Conservation (phyloP, 2,797 vertebrate species). For the Cirrhinus mrigala region DNA sequence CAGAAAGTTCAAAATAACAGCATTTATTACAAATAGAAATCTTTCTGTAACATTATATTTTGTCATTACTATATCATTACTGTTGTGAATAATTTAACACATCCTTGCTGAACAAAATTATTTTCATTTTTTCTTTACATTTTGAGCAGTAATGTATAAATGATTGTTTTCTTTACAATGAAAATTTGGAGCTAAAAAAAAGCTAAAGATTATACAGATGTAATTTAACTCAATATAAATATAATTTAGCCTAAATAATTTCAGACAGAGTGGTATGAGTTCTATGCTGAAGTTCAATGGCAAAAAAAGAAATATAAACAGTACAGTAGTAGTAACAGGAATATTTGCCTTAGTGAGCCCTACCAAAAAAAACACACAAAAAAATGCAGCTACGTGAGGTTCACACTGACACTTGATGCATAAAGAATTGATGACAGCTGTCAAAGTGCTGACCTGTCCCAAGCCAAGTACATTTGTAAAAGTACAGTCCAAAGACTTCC, state of each 20-base stretch:
- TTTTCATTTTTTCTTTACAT: neutral
- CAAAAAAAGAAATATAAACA: too few species aligned
- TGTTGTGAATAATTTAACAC: too few species aligned
- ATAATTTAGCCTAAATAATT: too few species aligned
- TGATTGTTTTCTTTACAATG: neutral
- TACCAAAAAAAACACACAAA: neutral
- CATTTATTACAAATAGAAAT: too few species aligned
- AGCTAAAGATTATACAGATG: neutral
- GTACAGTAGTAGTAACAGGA: neutral
- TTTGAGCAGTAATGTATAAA: neutral
- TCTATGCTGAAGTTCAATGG: neutral
- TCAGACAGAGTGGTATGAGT: neutral
- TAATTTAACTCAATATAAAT: too few species aligned
- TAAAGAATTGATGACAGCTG: constrained; percentile 1
- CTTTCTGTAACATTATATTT: too few species aligned
- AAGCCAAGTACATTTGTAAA: neutral
- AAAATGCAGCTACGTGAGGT: neutral
- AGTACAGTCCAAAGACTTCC: neutral
- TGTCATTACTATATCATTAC: too few species aligned
- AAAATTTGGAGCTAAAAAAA: neutral
- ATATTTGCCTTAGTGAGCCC: neutral
- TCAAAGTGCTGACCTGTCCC: neutral
- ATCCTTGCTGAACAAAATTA: neutral
- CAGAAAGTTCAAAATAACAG: too few species aligned
- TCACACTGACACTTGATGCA: neutral